Base-by-base conservation (phyloP, 2,888 invertebrate species). In the Megastigmus dorsalis region DNA sequence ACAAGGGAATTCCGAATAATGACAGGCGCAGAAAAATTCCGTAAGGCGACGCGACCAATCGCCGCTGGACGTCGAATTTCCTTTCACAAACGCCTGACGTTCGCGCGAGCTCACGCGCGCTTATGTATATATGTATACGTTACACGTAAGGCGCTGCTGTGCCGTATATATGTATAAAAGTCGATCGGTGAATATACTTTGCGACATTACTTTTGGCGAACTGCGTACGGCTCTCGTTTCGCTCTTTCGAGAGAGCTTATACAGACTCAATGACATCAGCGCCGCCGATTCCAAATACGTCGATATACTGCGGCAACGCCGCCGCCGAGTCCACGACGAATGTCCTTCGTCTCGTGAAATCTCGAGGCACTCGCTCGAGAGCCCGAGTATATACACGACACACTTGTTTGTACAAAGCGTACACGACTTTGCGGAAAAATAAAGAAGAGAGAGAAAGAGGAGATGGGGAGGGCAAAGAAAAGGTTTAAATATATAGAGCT, bases 261-360 rank as follows among this genome's bases (percentile, higher is more conserved):
- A 10, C 43, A 45, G 23, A 33, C 38, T 62, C 68, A 55, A 54
- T 62, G 68, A 68, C 68, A 63, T 68, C 62, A 59, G 68, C 54
- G 13, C 7, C 15, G 45, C 28, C 20, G n/a, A 68, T 67, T 43
- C 68, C 68, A 74, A 74, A 68, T 68, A 74, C 55, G 68, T 74
- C 73, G 62, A 67, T n/a, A n/a, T 74, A 74, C 59, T 36, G 30
- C 43, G 7, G 45, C 54, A 30, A 15, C 41, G 60, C 15, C 33
- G 4, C 28, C 43, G 7, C 36, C 54, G 41, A 15, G 30, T 52
- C 15, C 33, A 2, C 28, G 26, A 41, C 30, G 28, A 68, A n/a
- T 48, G 33, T 18, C 45, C n/a, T n/a, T n/a, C n/a, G n/a, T n/a
- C n/a, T n/a, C n/a, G n/a, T n/a, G 23, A 65, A 52, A 54, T 57